Evolutionary conservation across 2,113 vertebrate species (phyloP).

Genomic region (Anolis sagrei): DNA sequence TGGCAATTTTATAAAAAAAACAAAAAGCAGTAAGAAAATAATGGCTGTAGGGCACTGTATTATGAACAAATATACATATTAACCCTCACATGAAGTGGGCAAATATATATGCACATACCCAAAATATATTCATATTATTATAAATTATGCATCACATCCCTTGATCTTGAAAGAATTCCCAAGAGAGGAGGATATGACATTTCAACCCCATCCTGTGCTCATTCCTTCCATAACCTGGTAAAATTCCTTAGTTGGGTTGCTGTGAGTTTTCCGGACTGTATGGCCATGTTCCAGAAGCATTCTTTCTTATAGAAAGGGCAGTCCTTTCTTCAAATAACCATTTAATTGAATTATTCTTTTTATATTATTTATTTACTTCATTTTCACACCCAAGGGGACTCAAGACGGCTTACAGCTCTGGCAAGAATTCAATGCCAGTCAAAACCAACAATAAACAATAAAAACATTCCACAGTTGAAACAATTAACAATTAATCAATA

Average conservation of each 20-base stretch:
- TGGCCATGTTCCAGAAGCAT: too few relatives aligned
- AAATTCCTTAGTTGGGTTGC: conserved; percentile 22
- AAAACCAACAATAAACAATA: too few relatives aligned
- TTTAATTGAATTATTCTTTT: conserved; percentile 21
- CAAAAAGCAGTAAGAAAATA: background rate
- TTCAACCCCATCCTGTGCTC: conserved; percentile 8
- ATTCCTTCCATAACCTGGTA: conserved; percentile 20
- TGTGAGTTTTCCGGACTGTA: too few relatives aligned
- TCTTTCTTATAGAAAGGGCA: background rate
- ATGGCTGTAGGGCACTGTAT: conserved; percentile 30
- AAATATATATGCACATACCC: background rate
- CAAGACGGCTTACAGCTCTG: too few relatives aligned
- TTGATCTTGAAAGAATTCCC: background rate
- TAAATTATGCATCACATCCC: background rate
- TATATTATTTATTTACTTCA: too few relatives aligned
- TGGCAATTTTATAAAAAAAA: conserved; percentile 16
- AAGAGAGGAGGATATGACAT: background rate
- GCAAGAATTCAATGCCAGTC: too few relatives aligned
- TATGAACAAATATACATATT: conserved; percentile 28
- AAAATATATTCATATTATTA: conserved; percentile 10
- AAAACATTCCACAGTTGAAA: too few relatives aligned
- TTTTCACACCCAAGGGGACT: too few relatives aligned
- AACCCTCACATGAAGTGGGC: conserved; percentile 20
- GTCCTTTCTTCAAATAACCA: conserved; percentile 12
- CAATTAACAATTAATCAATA: too few relatives aligned